Conservation (phyloP, 2,113 vertebrate genomes). For the Caracal caracal region DNA sequence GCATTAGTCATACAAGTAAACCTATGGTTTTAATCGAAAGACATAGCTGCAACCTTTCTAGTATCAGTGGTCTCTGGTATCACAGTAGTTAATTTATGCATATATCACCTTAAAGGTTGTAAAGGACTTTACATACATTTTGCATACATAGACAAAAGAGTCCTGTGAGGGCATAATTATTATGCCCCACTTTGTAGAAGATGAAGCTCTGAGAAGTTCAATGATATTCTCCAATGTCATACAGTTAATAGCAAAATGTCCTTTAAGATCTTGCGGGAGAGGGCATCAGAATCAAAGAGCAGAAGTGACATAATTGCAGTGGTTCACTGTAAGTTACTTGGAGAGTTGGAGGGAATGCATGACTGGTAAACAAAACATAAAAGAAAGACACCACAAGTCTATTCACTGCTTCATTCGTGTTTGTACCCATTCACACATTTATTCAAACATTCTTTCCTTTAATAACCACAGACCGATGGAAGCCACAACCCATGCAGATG, state of each 20-base stretch:
- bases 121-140: not conserved
- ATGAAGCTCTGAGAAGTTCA: not conserved
- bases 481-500: not conserved
- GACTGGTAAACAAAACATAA: not conserved
- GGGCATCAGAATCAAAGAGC: not conserved
- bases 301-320: not conserved
- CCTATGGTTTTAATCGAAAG: not conserved
- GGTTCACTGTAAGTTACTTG: not conserved
- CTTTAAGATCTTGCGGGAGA: not conserved
- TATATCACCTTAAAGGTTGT: not conserved
- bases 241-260: not conserved
- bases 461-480: constrained; percentile 61
- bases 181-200: not conserved
- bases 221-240: not conserved
- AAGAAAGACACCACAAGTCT: not conserved
- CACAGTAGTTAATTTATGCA: not conserved
- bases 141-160: not conserved
- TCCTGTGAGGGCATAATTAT: not conserved
- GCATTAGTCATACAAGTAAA: not conserved
- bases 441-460: constrained; percentile 57
- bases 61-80: not conserved
- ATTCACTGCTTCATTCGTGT: constrained; percentile 37
- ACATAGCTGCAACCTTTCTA: not conserved
- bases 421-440: constrained; percentile 53
- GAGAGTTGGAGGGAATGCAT: not conserved